These are phyloP conservation scores for Aix galericulata DNA, from an alignment of 2,113 vertebrate genomes.

Conservation along the genomic window DNA sequence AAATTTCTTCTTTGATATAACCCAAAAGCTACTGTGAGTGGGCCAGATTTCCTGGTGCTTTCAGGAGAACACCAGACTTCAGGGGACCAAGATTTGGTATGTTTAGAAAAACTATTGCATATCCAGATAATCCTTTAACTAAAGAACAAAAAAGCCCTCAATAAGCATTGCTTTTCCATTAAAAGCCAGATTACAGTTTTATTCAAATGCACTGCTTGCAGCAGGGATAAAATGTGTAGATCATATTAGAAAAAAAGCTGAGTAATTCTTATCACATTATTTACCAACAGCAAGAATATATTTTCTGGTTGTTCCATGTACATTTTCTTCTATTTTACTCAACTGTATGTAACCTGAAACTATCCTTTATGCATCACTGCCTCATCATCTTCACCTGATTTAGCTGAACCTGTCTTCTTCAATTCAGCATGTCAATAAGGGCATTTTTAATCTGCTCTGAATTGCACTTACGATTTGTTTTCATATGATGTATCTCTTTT, in stretches of 20 bases:
- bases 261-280: background rate
- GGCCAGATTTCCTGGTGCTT: background rate
- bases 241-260: background rate
- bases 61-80: background rate
- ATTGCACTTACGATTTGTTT: background rate
- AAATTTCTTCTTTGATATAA: background rate
- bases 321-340: background rate
- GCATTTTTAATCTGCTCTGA: background rate
- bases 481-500: background rate
- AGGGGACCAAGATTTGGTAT: background rate
- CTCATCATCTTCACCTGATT: background rate
- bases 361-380: background rate
- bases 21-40: background rate
- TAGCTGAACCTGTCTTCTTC: background rate
- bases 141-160: background rate
- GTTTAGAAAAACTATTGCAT: background rate
- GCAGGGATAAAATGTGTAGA: background rate
- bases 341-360: background rate
- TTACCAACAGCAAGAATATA: background rate
- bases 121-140: background rate
- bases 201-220: background rate
- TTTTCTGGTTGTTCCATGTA: background rate
- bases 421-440: background rate
- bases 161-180: background rate
- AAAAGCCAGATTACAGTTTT: background rate